Evolutionary conservation across 2,888 invertebrate species (phyloP).

Genomic region (Drosophila lutescens): DNA sequence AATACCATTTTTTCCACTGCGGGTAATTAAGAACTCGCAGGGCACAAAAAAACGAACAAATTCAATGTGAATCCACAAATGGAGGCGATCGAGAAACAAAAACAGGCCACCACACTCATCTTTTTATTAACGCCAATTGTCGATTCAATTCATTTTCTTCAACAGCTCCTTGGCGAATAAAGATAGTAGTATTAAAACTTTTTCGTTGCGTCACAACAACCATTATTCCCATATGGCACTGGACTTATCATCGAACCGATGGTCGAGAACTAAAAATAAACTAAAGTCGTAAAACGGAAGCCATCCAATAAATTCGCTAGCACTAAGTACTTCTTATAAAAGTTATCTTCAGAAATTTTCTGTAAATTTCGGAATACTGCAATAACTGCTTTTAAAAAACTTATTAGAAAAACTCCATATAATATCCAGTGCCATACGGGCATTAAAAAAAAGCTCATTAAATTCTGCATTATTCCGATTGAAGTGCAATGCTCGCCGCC

Average conservation of each 20-base stretch:
- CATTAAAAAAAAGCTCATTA: background rate
- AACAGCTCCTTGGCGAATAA: slow-evolving; percentile 4
- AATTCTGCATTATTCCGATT: slow-evolving; percentile 1
- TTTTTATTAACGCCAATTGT: slow-evolving; percentile 30
- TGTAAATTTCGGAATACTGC: no score
- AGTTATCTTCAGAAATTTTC: no score
- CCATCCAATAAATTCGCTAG: background rate
- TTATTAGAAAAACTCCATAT: no score
- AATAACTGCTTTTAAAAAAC: no score
- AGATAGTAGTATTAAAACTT: background rate
- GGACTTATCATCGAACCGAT: slow-evolving; percentile 4
- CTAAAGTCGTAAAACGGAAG: slow-evolving; percentile 17
- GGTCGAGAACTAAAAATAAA: slow-evolving; percentile 3
- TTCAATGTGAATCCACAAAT: slow-evolving; percentile 6
- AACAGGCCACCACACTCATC: slow-evolving; percentile 21
- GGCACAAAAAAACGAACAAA: background rate
- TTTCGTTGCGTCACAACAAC: slow-evolving; percentile 17
- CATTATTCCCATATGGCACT: slow-evolving; percentile 7
- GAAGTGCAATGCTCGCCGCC: slow-evolving; percentile 18
- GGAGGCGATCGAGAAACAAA: slow-evolving; percentile 24
- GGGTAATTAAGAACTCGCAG: slow-evolving; percentile 39
- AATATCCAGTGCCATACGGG: background rate
- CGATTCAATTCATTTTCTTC: slow-evolving; percentile 21
- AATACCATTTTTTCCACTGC: slow-evolving; percentile 31
- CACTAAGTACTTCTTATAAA: background rate